Evolutionary conservation across 2,113 vertebrate species (phyloP), one percentile per base, ranked within the genome.

Genomic region (Paramormyrops kingsleyae): DNA sequence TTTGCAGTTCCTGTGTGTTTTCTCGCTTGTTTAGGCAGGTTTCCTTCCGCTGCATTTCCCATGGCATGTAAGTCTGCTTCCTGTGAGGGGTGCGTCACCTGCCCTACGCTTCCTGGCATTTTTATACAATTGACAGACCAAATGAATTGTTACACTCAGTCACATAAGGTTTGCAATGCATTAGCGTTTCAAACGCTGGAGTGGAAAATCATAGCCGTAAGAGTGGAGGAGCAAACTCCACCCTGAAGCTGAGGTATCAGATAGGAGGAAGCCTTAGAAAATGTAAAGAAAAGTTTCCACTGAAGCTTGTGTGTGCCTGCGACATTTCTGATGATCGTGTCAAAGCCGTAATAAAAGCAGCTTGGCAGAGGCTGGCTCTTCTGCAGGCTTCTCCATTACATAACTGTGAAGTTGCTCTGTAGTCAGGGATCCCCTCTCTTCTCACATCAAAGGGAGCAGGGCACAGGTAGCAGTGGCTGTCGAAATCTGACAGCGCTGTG

Each of bases 401-500:
- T 56, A 35, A 90, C 92, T 91, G 93, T 0, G 90, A 93, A 93
- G 92, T 89, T 83, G 50, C 91, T 15, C 10, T 53, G 88, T 90
- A 89, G 92, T 89, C 91, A n/a, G 31, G 91, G 87, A 91, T 31
- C 83, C 89, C 85, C 92, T 92, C 15, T 66, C 5, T 92, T 50
- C 86, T 46, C 27, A 89, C 93, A 93, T 94, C 93, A 95, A 94
- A 95, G 94, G 89, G 88, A 59, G 89, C 66, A 88, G 2, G 74
- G 49, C 93, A 91, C 91, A 9, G 49, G 91, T 95, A 90, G 91
- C 94, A 92, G 92, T 90, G 84, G 84, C 70, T 1, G 90, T 93
- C 93, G 91, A 94, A 95, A 95, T 95, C 50, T 96, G 89, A 93
- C 96, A 93, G 91, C 49, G 42, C 90, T 93, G 95, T 91, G 94